Conservation (phyloP, 2,797 vertebrate genomes). For the Phaenicophaeus curvirostris region DNA sequence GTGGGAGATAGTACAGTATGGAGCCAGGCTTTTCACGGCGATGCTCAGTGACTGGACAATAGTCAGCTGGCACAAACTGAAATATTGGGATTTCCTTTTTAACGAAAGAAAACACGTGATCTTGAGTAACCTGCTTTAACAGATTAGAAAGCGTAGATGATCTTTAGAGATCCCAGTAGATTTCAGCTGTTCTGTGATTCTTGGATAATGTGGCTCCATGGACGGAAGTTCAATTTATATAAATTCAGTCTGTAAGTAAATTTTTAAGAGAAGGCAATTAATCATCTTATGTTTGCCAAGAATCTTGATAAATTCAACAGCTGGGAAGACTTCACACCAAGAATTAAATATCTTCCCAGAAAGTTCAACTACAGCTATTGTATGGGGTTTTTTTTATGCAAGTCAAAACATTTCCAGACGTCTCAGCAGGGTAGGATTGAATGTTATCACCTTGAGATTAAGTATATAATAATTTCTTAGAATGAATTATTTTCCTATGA, state of each 20-base stretch:
- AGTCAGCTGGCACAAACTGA: neutral
- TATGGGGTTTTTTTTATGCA: neutral
- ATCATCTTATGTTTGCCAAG: neutral
- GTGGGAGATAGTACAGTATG: too few species aligned
- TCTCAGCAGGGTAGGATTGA: neutral
- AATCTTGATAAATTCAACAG: neutral
- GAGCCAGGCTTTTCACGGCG: neutral
- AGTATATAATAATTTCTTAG: neutral
- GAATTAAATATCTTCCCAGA: neutral
- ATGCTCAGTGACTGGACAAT: too few species aligned
- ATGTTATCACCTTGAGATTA: neutral
- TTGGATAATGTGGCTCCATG: neutral
- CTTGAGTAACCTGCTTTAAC: neutral
- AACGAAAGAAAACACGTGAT: neutral
- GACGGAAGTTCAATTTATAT: neutral
- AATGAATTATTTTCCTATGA: neutral
- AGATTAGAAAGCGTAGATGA: neutral
- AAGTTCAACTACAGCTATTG: neutral
- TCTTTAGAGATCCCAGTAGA: neutral
- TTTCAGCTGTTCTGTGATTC: neutral
- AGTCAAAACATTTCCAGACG: neutral
- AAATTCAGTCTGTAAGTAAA: neutral
- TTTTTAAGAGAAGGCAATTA: neutral
- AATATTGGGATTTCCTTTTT: neutral
- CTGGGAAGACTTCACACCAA: neutral